These are phyloP conservation scores for Sinentomon sp. DNA, from an alignment of 2,888 invertebrate genomes.

Conservation along the genomic window DNA sequence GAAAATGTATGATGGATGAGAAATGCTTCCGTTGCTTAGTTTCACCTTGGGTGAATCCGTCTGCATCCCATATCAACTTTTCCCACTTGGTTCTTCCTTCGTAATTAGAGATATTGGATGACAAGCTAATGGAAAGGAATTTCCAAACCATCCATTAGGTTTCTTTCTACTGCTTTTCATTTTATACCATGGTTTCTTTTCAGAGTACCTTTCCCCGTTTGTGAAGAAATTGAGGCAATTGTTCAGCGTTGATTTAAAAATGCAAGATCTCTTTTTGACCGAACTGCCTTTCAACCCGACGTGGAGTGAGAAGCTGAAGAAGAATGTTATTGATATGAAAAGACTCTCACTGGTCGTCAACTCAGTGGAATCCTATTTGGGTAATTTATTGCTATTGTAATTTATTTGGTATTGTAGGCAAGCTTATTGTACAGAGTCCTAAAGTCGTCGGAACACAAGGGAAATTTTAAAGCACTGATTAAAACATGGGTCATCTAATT, in stretches of 20 bases:
- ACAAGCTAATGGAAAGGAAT: no score
- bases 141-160: no score
- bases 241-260: slow-evolving; percentile 52
- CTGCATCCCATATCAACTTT: no score
- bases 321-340: slow-evolving; percentile 35
- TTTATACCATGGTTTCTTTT: slow-evolving; percentile 16
- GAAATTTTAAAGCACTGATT: no score
- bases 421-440: not conserved
- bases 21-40: no score
- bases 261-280: slow-evolving; percentile 61
- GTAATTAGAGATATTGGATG: no score
- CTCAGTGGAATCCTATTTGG: slow-evolving; percentile 53
- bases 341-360: slow-evolving; percentile 57
- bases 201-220: slow-evolving; percentile 51
- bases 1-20: no score
- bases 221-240: slow-evolving; percentile 36
- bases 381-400: slow-evolving; percentile 17
- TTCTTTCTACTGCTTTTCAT: slow-evolving; percentile 2
- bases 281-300: slow-evolving; percentile 44
- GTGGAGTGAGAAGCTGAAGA: slow-evolving; percentile 23
- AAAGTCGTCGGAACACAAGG: no score
- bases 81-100: no score
- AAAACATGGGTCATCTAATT: no score
- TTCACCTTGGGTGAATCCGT: no score
- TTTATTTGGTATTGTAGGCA: not conserved